Evolutionary conservation across 2,797 vertebrate genomes (phyloP).

Genomic region (Podarcis siculus): DNA sequence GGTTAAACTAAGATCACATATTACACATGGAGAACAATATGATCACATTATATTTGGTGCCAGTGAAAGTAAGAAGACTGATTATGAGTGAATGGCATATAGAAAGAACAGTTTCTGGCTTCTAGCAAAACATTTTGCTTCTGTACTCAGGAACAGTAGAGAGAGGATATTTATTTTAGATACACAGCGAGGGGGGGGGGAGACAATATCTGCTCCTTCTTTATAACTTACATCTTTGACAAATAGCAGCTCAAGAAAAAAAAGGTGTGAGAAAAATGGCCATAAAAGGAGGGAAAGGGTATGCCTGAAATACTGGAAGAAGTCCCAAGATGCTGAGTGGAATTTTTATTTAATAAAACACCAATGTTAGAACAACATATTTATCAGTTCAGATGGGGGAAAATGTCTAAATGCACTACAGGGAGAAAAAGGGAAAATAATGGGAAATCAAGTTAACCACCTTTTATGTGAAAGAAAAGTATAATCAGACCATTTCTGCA

Average conservation of each 20-base stretch:
- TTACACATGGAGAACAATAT: neutral
- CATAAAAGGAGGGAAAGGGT: neutral
- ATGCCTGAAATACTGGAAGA: slow-evolving; percentile 1
- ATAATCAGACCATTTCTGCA: neutral
- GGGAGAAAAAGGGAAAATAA: neutral
- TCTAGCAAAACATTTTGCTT: neutral
- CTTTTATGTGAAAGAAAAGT: slow-evolving; percentile 11
- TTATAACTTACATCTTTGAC: slow-evolving; percentile 13
- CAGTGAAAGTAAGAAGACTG: neutral
- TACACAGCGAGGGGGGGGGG: no score
- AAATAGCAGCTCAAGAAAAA: rapidly evolving
- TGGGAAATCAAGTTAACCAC: neutral
- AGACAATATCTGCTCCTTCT: neutral
- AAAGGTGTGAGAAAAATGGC: neutral
- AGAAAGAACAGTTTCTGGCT: neutral
- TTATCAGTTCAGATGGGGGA: slow-evolving; percentile 1
- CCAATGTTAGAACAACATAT: slow-evolving; percentile 17
- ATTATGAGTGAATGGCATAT: neutral
- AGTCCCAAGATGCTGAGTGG: neutral
- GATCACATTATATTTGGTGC: neutral
- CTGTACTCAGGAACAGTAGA: neutral
- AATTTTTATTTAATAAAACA: slow-evolving; percentile 20
- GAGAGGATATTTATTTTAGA: slow-evolving; percentile 1
- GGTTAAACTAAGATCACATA: no score
- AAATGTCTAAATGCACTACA: neutral